Evolutionary conservation across 2,888 invertebrate species (phyloP), one percentile per base, ranked within the genome.

Genomic region (Asteroscopus sphinx): DNA sequence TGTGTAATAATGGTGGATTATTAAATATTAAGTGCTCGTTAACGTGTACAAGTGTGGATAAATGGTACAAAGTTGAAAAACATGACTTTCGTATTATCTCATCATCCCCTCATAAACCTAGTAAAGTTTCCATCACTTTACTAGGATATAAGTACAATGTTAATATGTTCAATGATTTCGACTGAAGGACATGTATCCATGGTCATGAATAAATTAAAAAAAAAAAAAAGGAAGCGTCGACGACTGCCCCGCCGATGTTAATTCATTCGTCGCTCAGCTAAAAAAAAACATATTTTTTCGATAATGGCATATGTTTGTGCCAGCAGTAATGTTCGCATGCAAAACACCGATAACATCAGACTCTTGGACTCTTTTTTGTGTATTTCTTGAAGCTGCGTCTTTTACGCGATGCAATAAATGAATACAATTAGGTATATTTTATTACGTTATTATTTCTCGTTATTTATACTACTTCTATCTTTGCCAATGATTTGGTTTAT

Each of bases 221-320:
- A n/a, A n/a, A n/a, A n/a, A n/a, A n/a, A n/a, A 83, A 86, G 85
- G 83, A 86, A 83, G 79, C 81, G 71, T 65, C 70, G 79, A 76
- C 77, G 68, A 68, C 68, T 64, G 62, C 39, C 76, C 78, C 42
- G 70, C 76, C 81, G 72, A 81, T 82, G 85, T 89, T 87, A 87
- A 90, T 88, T 91, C 86, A 87, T 88, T 85, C 87, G 81, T 82
- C 81, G 81, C 87, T 89, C 87, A 88, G 89, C 89, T 87, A 85
- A 89, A 92, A 91, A 90, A 90, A 88, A 87, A 87, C 86, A 90
- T 92, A 91, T 87, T 88, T 90, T 82, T 73, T 72, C 80, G 64
- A 83, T 87, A 89, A 87, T 84, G 85, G 85, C 87, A 81, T 81
- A 84, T 82, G 84, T 81, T 82, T 71, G 78, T 79, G 85, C 81